Percentiles rank a stretch among this genome's conserved stretches.
Evolutionary conservation across 2,797 vertebrate species (phyloP).

Genomic region (Tokudaia muenninki): DNA sequence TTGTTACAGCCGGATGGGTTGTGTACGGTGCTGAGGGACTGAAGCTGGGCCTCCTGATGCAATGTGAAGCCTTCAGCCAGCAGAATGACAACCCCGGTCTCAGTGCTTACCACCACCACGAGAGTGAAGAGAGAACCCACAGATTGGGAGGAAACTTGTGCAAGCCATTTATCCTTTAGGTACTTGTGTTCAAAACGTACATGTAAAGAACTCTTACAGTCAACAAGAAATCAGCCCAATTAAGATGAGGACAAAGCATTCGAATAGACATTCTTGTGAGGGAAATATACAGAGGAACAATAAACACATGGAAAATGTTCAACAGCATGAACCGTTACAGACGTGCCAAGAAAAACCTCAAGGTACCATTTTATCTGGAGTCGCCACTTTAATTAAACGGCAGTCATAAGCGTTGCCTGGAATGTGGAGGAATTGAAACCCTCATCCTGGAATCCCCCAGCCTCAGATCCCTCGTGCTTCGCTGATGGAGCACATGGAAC

Average conservation of each 20-base stretch:
- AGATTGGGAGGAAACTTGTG: constrained; percentile 4
- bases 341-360: background rate
- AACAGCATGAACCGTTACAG: background rate
- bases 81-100: background rate
- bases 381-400: constrained; percentile 25
- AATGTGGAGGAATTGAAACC: background rate
- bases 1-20: background rate
- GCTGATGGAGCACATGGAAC: background rate
- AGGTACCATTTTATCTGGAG: background rate
- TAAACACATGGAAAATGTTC: background rate
- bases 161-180: background rate
- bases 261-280: background rate
- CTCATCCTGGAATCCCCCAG: background rate
- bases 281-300: background rate
- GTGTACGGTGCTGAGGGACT: background rate
- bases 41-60: background rate
- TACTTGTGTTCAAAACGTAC: background rate
- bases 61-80: background rate
- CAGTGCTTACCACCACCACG: background rate
- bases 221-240: background rate
- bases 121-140: background rate
- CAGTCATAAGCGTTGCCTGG: background rate
- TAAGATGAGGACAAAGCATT: constrained; percentile 26
- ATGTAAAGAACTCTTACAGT: background rate
- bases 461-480: background rate